Conservation (phyloP, 1,140 invertebrate genomes). For the Pteromalus puparum region DNA sequence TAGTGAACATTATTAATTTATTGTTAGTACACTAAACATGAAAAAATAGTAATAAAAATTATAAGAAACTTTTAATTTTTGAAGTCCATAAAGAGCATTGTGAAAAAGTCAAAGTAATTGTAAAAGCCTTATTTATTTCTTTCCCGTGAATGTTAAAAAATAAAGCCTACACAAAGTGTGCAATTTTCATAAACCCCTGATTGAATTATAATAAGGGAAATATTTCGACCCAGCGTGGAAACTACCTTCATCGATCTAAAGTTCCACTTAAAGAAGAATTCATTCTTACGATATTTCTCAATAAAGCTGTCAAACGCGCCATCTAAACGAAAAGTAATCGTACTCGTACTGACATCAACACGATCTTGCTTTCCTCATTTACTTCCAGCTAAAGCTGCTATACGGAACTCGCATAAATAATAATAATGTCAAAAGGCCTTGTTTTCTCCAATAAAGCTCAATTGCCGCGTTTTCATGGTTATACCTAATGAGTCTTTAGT, state of each 20-base stretch:
- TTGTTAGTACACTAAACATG: no score
- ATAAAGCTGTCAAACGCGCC: background rate
- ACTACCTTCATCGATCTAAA: background rate
- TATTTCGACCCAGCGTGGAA: background rate
- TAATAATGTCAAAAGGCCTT: background rate
- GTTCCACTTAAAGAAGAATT: background rate
- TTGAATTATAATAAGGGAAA: background rate
- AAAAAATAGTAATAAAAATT: no score
- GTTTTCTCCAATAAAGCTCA: background rate
- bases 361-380: background rate
- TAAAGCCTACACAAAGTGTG: no score
- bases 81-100: no score
- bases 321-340: background rate
- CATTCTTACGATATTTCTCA: background rate
- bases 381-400: background rate
- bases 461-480: no score
- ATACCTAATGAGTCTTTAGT: no score
- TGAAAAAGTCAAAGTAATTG: no score
- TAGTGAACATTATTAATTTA: no score
- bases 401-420: background rate
- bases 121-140: no score
- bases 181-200: background rate
- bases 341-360: background rate
- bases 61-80: no score
- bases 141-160: no score